Evolutionary conservation across 2,888 invertebrate species (phyloP), one percentile per base, ranked within the genome.

Genomic region (Diogma glabrata): DNA sequence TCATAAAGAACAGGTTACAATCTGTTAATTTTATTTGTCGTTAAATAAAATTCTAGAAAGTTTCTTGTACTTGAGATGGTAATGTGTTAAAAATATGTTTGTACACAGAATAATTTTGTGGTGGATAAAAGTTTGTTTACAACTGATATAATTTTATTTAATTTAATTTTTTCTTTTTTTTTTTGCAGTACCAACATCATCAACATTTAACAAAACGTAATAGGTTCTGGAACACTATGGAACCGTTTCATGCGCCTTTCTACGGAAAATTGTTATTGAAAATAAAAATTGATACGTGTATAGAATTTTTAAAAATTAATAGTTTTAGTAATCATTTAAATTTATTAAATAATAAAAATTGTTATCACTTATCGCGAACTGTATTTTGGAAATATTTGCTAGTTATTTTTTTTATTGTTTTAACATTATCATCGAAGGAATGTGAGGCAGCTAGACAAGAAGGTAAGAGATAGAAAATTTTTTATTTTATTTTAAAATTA

Each of bases 391-490:
- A 53, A 50, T 40, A 53, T 49, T 38, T 54, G 28, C 38, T 56
- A 53, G 54, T 53, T 47, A 46, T 56, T 50, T 51, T 52, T 53
- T 52, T 53, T 30, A 50, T 56, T 49, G 14, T 56, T 53, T 60
- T 55, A 57, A 58, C 51, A 56, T 57, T 56, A 65, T 54, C 63
- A 61, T 62, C 64, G 55, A 61, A 64, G 51, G 61, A 63, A 56
- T 65, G 67, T 57, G 60, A 63, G 61, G 63, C 63, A 55, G 62
- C 63, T 54, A 63, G 67, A 49, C 64, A 65, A 62, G 67, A 67
- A 64, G 67, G 67, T 67, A 55, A 66, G 67, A 14, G n/a, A n/a
- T n/a, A n/a, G n/a, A n/a, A n/a, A n/a, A n/a, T n/a, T n/a, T n/a
- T n/a, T n/a, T n/a, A n/a, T n/a, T n/a, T n/a, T n/a, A n/a, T n/a